Percentiles rank a stretch among this genome's conserved stretches.
phyloP scores from a whole-genome alignment of 2,888 invertebrate species.

The Tromatobia lineatoria region DNA sequence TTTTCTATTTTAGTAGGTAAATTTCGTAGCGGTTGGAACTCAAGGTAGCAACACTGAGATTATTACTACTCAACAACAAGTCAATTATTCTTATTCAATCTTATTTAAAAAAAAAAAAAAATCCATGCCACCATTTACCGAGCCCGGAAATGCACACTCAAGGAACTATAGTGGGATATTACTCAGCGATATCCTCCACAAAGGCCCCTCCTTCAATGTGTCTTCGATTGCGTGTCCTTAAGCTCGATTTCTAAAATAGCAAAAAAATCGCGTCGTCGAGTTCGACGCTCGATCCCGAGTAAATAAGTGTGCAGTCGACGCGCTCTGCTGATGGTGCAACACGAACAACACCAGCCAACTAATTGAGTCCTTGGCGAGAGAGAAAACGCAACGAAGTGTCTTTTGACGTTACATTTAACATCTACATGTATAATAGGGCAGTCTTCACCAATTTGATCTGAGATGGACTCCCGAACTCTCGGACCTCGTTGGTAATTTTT shows the following conservation, averaged over 20 bases:
- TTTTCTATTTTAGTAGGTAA: no score
- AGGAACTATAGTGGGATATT: neutral
- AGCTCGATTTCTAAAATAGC: constrained; percentile 82
- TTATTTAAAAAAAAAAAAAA: neutral
- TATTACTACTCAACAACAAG: neutral
- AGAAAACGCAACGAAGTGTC: constrained; percentile 64
- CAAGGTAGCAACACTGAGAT: constrained; percentile 5
- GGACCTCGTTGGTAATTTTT: no score
- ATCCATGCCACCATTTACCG: constrained; percentile 8
- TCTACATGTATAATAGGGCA: neutral
- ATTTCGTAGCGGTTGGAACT: neutral
- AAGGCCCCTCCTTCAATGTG: constrained; percentile 1
- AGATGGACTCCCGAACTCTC: no score
- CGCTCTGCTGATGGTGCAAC: constrained; percentile 70
- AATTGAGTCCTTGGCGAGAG: constrained; percentile 78
- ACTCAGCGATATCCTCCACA: constrained; percentile 6
- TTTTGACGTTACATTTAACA: constrained; percentile 21
- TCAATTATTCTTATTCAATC: constrained; percentile 4
- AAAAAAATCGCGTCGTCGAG: constrained; percentile 60
- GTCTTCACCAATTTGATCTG: no score
- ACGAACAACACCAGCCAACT: constrained; percentile 51
- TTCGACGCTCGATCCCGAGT: constrained; percentile 74
- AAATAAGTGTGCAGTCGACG: constrained; percentile 37
- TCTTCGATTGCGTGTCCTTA: constrained; percentile 78
- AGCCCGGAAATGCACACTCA: constrained; percentile 40